These are phyloP conservation scores for Harpagoxenus sublaevis DNA, from an alignment of 2,888 invertebrate species.

Conservation along the genomic window DNA sequence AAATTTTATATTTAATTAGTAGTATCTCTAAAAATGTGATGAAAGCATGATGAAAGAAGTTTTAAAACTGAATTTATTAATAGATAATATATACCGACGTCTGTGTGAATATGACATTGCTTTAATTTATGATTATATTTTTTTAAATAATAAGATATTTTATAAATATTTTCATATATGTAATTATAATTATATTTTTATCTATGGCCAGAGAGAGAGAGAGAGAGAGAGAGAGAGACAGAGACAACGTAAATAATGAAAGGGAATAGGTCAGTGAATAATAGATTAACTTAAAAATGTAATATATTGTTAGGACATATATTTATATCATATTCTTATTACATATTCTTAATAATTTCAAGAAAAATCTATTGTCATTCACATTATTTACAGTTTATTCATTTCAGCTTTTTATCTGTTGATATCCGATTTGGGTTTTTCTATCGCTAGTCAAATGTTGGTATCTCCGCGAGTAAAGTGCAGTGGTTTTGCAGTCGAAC, in stretches of 20 bases:
- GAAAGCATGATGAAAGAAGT: background rate
- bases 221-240: background rate
- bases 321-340: background rate
- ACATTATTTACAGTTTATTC: conserved; percentile 1
- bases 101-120: background rate
- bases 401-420: background rate
- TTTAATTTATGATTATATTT: background rate
- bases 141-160: background rate
- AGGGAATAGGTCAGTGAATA: background rate
- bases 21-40: background rate
- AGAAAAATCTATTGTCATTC: background rate
- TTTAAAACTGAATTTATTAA: background rate
- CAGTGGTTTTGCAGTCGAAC: conserved; percentile 18
- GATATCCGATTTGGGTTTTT: background rate
- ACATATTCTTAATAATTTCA: background rate
- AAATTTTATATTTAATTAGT: background rate
- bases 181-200: background rate
- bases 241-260: background rate
- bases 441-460: conserved; percentile 12
- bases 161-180: background rate
- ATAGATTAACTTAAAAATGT: background rate
- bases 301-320: background rate
- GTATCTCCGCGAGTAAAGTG: conserved; percentile 21
- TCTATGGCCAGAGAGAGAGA: background rate
- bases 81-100: background rate